phyloP scores from a whole-genome alignment of 2,888 invertebrate genomes.

The Torymus auratus region DNA sequence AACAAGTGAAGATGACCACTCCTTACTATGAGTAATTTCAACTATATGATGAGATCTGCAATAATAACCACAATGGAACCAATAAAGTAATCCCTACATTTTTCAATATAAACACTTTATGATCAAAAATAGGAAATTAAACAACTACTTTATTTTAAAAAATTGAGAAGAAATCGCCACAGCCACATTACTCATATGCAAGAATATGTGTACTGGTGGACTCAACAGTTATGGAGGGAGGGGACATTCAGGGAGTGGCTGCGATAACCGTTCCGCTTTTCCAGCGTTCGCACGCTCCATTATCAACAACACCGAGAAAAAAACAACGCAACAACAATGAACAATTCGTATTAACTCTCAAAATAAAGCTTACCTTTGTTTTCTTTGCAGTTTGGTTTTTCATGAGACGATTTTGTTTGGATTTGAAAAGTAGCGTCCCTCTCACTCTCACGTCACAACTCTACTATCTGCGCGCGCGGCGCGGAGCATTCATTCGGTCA shows the following conservation, averaged over 20 bases:
- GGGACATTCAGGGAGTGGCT: conserved; percentile 58
- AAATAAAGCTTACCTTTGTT: conserved; percentile 43
- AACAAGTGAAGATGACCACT: no score
- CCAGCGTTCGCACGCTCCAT: not conserved
- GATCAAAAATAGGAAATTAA: no score
- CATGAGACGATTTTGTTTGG: conserved; percentile 43
- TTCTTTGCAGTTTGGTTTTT: conserved; percentile 7
- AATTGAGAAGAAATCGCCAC: no score
- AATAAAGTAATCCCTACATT: no score
- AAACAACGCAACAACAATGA: not conserved
- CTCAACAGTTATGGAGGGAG: conserved; percentile 49
- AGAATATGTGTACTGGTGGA: conserved; percentile 31
- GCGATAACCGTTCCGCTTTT: conserved; percentile 9
- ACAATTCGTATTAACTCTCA: not conserved
- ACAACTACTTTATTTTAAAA: no score
- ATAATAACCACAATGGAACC: no score
- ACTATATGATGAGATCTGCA: no score
- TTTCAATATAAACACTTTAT: no score
- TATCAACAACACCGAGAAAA: not conserved
- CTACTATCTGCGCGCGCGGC: not conserved
- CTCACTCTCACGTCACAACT: conserved; percentile 15
- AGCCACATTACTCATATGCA: conserved; percentile 39
- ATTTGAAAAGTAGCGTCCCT: conserved; percentile 50
- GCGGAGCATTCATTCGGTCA: conserved; percentile 1
- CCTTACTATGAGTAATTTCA: no score